These are phyloP conservation scores for Calliopum simillimum DNA, from an alignment of 2,888 invertebrate species.

Conservation along the genomic window DNA sequence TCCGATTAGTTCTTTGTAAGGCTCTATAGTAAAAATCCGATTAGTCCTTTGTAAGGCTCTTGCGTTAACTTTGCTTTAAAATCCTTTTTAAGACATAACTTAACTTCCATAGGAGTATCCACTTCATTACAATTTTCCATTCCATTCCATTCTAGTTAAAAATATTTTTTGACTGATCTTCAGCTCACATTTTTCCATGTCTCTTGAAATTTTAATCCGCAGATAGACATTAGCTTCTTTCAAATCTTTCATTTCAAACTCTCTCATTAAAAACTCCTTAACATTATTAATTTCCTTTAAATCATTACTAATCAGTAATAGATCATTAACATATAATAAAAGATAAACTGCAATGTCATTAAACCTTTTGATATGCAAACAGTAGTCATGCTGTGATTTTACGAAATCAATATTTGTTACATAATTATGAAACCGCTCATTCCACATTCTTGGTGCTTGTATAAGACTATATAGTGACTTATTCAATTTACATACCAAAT, in stretches of 20 bases:
- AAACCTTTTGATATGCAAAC: slow-evolving; percentile 2
- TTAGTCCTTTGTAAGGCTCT: slow-evolving; percentile 28
- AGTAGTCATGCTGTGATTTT: slow-evolving; percentile 6
- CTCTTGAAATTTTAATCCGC: slow-evolving; percentile 24
- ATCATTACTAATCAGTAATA: too few species aligned
- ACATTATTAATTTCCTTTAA: slow-evolving; percentile 17
- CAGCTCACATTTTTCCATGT: too few species aligned
- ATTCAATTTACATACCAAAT: slow-evolving; percentile 25
- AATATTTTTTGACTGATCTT: too few species aligned
- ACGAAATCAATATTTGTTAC: slow-evolving; percentile 20
- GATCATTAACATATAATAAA: too few species aligned
- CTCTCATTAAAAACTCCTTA: too few species aligned
- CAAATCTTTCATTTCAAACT: slow-evolving; percentile 29
- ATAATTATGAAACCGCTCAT: slow-evolving; percentile 25
- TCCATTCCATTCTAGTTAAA: too few species aligned
- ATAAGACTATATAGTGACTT: slow-evolving; percentile 29
- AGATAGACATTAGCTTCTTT: slow-evolving; percentile 20
- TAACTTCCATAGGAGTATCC: too few species aligned
- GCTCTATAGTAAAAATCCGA: slow-evolving; percentile 28
- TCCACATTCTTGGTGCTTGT: slow-evolving; percentile 29
- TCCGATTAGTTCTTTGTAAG: not conserved
- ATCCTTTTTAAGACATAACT: too few species aligned
- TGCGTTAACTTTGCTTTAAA: too few species aligned
- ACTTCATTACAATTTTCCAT: too few species aligned
- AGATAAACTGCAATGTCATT: not conserved